Percentiles rank a stretch among this genome's conserved stretches.
Conservation (phyloP, 2,113 vertebrate genomes). For the Archilochus colubris region DNA sequence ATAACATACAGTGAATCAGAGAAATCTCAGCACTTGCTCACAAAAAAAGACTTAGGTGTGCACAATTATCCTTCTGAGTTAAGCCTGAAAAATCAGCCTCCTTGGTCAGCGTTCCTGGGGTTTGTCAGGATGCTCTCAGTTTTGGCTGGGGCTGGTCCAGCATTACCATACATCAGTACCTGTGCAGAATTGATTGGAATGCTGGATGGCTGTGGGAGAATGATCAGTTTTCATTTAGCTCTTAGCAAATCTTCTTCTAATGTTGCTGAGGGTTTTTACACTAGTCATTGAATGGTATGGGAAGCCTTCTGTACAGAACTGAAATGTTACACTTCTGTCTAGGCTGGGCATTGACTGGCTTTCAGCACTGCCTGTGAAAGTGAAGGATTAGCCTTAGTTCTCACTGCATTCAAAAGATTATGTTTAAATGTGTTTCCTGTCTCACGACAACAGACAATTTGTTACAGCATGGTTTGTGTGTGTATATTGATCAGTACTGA, state of each 20-base stretch:
- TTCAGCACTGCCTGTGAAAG: neutral
- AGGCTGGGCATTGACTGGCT: neutral
- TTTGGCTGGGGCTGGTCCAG: neutral
- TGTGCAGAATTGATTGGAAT: conserved; percentile 8
- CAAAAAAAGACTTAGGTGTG: neutral
- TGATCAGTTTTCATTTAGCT: conserved; percentile 44
- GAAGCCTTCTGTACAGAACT: neutral
- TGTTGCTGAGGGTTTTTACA: neutral
- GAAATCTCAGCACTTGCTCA: neutral
- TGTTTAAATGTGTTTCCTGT: conserved; percentile 31
- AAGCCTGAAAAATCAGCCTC: neutral
- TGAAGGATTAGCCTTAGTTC: conserved; percentile 3
- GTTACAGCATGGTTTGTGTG: neutral
- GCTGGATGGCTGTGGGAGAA: neutral
- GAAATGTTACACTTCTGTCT: conserved; percentile 9
- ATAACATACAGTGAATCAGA: conserved; percentile 9
- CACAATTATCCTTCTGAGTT: neutral
- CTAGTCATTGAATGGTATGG: neutral
- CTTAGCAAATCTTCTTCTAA: neutral
- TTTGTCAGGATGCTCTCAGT: conserved; percentile 5
- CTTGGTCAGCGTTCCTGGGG: neutral
- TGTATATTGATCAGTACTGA: conserved; percentile 9
- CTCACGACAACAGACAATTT: conserved; percentile 2
- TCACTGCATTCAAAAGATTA: conserved; percentile 32
- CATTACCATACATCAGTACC: neutral